A percentile compares a stretch with the other conserved stretches of the same genome.
These are phyloP conservation scores for Listronotus bonariensis DNA, from an alignment of 1,140 invertebrate genomes.

Conservation along the genomic window DNA sequence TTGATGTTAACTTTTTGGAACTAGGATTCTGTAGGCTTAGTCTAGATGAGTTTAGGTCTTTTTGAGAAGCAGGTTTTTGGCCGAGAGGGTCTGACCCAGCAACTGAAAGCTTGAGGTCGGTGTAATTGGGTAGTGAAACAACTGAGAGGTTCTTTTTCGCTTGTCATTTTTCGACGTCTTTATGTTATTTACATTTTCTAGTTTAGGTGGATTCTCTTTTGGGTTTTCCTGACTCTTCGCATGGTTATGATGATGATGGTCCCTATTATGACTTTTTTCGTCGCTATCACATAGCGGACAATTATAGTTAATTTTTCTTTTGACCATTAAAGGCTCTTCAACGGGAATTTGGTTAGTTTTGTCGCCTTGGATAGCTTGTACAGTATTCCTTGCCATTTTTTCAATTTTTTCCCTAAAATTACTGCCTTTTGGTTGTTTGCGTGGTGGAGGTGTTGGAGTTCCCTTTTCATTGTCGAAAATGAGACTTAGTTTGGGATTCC, in stretches of 20 bases:
- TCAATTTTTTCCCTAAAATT: slow-evolving; percentile 49
- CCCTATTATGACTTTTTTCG: slow-evolving; percentile 42
- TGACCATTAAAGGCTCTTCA: slow-evolving; percentile 50
- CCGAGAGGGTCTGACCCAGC: slow-evolving; percentile 35
- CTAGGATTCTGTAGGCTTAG: slow-evolving; percentile 46
- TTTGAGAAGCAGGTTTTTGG: slow-evolving; percentile 9
- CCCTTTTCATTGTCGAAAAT: slow-evolving; percentile 55
- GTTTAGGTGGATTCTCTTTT: slow-evolving; percentile 22
- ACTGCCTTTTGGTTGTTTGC: slow-evolving; percentile 42
- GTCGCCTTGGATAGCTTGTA: slow-evolving; percentile 47
- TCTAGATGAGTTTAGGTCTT: slow-evolving; percentile 37
- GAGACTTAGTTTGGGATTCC: slow-evolving; percentile 51
- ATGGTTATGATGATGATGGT: slow-evolving; percentile 43
- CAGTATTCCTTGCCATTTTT: slow-evolving; percentile 46
- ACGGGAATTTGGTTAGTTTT: slow-evolving; percentile 34
- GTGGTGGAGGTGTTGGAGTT: slow-evolving; percentile 51
- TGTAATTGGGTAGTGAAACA: slow-evolving; percentile 61
- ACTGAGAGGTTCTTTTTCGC: slow-evolving; percentile 53
- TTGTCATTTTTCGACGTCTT: slow-evolving; percentile 24
- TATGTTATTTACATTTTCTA: slow-evolving; percentile 11
- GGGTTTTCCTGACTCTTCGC: slow-evolving; percentile 24
- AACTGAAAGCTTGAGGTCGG: slow-evolving; percentile 54
- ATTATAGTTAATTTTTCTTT: slow-evolving; percentile 49
- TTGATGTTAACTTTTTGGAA: slow-evolving; percentile 45
- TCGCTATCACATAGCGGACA: slow-evolving; percentile 48